Evolutionary conservation across 2,888 invertebrate species (phyloP), one percentile per base, ranked within the genome.

Genomic region (Odontocolon sp.): DNA sequence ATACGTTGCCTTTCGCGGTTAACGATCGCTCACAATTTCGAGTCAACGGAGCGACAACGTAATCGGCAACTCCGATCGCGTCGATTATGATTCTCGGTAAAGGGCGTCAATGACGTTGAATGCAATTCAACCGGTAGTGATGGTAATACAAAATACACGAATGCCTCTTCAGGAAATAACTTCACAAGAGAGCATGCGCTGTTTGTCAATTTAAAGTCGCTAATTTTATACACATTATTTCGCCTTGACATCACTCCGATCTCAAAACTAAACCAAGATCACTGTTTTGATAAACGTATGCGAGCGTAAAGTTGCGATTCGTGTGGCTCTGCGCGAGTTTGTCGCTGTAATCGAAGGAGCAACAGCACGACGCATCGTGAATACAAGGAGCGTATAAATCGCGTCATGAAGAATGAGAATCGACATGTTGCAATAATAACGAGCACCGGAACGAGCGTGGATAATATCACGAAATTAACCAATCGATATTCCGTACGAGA

Each of bases 361-460:
- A 42, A 11, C 50, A 59, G 26, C 6, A 26, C 21, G 28, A 11
- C 18, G 23, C 1, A 21, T 9, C 59, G 28, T 71, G 59, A 71
- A 76, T 71, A 54, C 54, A 36, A 8, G 21, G 23, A 5, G 18
- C 11, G 4, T 50, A 33, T 26, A 45, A 67, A 54, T 42, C 52
- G 68, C 59, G 18, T 11, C 42, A 16, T 52, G 28, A 75, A 31
- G 56, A 75, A 75, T 64, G 31, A 75, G 47, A 69, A 75, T 40
- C 63, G 74, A 31, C 45, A 57, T 21, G 14, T 75, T 66, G 70
- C 75, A 76, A 70, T 42, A 50, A 66, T 66, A 66, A 66, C 75
- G 70, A 64, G 70, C 33, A 47, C 33, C 63, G 45, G 45, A 61
- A 61, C 14, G 57, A 45, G 18, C 31, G 14, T 18, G 47, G 28